Conservation (phyloP, 2,113 vertebrate species). For the Chroicocephalus ridibundus region DNA sequence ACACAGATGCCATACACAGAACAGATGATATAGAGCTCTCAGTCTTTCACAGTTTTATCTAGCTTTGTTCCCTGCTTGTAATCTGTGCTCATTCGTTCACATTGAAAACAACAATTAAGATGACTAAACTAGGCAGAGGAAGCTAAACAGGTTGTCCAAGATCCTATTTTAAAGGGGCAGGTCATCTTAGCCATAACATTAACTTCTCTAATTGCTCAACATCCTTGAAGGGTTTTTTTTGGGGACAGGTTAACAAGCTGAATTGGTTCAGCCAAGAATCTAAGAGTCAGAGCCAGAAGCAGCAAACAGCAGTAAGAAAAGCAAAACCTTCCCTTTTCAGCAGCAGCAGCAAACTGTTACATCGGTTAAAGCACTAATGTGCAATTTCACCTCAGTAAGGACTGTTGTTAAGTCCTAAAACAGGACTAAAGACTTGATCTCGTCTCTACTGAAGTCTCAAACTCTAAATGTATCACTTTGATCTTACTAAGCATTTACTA, state of each 20-base stretch:
- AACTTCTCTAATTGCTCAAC: not conserved
- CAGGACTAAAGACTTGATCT: not conserved
- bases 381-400: not conserved
- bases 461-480: not conserved
- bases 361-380: not conserved
- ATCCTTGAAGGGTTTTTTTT: not conserved
- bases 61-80: not conserved
- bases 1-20: not conserved
- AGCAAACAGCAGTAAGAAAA: not conserved
- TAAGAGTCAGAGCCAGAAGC: not conserved
- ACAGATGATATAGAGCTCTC: not conserved
- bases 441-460: not conserved
- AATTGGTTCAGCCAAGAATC: not conserved
- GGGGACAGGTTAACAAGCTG: not conserved
- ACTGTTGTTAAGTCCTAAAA: not conserved
- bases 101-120: not conserved
- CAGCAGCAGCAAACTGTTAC: not conserved
- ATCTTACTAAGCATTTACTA: not conserved
- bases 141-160: not conserved
- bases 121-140: not conserved
- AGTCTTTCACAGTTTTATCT: not conserved
- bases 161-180: not conserved
- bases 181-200: not conserved
- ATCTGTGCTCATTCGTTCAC: not conserved
- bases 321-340: not conserved